Evolutionary conservation across 2,113 vertebrate genomes (phyloP).

Genomic region (Thalassoma bifasciatum): DNA sequence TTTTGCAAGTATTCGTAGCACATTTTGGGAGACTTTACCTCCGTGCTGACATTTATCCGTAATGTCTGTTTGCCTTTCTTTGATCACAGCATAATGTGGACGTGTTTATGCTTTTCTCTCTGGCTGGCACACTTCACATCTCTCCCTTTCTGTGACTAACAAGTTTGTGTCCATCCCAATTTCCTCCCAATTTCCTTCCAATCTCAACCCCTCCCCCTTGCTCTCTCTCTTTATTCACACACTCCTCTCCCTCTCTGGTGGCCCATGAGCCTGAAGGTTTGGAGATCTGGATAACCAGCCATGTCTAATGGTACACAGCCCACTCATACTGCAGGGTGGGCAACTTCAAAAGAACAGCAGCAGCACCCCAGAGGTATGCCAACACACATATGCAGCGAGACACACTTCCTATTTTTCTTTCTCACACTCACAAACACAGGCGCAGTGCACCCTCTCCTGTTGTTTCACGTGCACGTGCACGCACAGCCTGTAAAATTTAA

Average conservation of each 20-base stretch:
- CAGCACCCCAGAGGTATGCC: slow-evolving; percentile 68
- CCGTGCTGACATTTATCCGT: neutral
- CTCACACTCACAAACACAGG: slow-evolving; percentile 24
- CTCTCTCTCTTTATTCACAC: neutral
- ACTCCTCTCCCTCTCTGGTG: slow-evolving; percentile 53
- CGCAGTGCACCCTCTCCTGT: slow-evolving; percentile 25
- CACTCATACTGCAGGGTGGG: slow-evolving; percentile 72
- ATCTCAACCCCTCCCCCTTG: slow-evolving; percentile 28
- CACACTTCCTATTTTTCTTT: slow-evolving; percentile 11
- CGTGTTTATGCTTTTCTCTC: slow-evolving; percentile 11
- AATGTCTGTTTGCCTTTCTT: slow-evolving; percentile 13
- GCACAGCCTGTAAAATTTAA: slow-evolving; percentile 64
- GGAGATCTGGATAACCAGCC: slow-evolving; percentile 74
- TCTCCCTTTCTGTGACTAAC: slow-evolving; percentile 25
- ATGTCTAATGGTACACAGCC: slow-evolving; percentile 77
- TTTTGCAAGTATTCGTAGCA: slow-evolving; percentile 20
- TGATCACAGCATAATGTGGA: slow-evolving; percentile 13
- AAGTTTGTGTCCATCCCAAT: slow-evolving; percentile 53
- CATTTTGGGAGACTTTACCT: slow-evolving; percentile 20
- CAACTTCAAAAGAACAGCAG: slow-evolving; percentile 76
- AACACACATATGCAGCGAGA: slow-evolving; percentile 53
- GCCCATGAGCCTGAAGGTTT: slow-evolving; percentile 69
- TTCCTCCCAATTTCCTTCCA: slow-evolving; percentile 59
- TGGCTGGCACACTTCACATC: slow-evolving; percentile 7
- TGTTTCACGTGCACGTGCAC: slow-evolving; percentile 34